phyloP scores from a whole-genome alignment of 2,113 vertebrate species.

The Pelecanoides urinatrix region DNA sequence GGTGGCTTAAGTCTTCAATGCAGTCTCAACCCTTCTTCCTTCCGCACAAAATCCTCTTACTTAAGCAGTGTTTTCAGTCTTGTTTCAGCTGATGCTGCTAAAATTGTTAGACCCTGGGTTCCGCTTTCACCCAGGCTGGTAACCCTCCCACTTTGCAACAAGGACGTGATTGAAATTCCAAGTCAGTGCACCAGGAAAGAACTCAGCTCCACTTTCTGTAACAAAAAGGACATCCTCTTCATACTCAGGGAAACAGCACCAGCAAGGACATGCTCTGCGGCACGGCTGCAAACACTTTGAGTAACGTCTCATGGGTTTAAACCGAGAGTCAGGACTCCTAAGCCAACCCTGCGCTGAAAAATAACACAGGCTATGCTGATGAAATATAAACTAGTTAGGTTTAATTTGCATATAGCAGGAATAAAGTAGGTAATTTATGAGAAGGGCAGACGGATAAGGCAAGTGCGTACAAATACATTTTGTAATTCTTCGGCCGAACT shows the following conservation, averaged over 20 bases:
- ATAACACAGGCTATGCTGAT: neutral
- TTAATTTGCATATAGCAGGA: neutral
- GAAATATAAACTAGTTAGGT: neutral
- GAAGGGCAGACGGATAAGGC: neutral
- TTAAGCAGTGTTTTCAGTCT: neutral
- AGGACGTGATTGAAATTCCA: constrained; percentile 15
- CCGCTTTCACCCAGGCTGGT: neutral
- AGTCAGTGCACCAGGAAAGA: neutral
- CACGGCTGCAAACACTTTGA: neutral
- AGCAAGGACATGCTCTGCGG: neutral
- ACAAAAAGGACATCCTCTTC: neutral
- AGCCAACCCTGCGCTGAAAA: neutral
- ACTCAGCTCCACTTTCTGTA: neutral
- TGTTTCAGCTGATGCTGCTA: constrained; percentile 27
- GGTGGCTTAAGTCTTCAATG: neutral
- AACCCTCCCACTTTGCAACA: neutral
- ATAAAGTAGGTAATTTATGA: neutral
- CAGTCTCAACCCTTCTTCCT: neutral
- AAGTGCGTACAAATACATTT: neutral
- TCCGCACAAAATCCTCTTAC: neutral
- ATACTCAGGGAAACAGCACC: neutral
- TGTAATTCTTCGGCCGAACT: neutral
- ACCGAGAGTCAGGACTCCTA: neutral
- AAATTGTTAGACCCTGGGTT: neutral
- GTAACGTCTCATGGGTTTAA: neutral